Evolutionary conservation across 2,888 invertebrate species (phyloP).

Genomic region (Trissolcus japonicus): DNA sequence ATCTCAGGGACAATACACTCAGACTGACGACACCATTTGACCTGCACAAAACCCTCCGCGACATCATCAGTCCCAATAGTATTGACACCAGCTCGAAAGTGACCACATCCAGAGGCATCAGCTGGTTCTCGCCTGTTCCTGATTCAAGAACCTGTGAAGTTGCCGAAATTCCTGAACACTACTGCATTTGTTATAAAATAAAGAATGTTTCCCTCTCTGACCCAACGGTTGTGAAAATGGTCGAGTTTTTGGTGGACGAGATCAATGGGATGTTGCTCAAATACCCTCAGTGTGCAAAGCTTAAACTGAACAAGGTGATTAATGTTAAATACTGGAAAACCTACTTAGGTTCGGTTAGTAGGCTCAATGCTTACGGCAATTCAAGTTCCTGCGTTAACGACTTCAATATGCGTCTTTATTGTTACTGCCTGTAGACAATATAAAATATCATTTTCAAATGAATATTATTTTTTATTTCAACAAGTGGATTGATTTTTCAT

Average conservation of each 20-base stretch:
- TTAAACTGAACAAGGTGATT: constrained; percentile 81
- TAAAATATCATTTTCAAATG: too few species aligned
- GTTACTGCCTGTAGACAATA: constrained; percentile 79
- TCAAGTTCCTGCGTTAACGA: constrained; percentile 88
- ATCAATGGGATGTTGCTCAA: constrained; percentile 81
- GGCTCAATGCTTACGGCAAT: constrained; percentile 87
- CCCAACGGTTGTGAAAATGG: constrained; percentile 79
- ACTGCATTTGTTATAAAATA: constrained; percentile 90
- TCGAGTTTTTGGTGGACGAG: constrained; percentile 80
- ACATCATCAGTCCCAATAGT: constrained; percentile 80
- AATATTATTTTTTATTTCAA: too few species aligned
- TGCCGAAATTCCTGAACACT: constrained; percentile 89
- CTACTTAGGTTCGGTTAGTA: constrained; percentile 86
- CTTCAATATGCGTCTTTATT: constrained; percentile 86
- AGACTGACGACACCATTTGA: constrained; percentile 91
- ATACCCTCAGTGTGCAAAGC: constrained; percentile 82
- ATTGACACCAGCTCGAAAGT: constrained; percentile 60
- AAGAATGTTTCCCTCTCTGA: constrained; percentile 79
- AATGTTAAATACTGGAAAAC: constrained; percentile 80
- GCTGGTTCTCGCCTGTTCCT: constrained; percentile 87
- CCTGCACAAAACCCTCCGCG: constrained; percentile 86
- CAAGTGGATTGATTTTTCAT: too few species aligned
- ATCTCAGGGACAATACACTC: constrained; percentile 82
- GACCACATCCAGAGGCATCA: constrained; percentile 79
- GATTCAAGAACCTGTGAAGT: constrained; percentile 84